Base-by-base conservation (phyloP, 2,797 vertebrate genomes). In the Enteromius radiatus region DNA sequence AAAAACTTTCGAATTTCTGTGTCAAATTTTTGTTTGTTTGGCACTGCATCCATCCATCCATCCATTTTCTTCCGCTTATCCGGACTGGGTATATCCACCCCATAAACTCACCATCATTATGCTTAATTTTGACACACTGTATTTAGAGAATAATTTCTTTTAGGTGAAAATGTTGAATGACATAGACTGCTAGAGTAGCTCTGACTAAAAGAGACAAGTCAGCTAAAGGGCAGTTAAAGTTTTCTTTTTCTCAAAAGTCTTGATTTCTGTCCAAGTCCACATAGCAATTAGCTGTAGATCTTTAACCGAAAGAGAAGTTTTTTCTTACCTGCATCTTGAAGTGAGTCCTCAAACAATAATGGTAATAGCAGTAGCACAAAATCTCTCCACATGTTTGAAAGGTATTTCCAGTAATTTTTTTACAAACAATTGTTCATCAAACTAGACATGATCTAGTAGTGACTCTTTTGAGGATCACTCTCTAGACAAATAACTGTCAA, bases 291-390 rank as follows among this genome's bases (percentile, higher is more conserved):
- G 21, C 49, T 23, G 47, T 74, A 56, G 7, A 74, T 15, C 21
- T 38, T 54, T 17, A 56, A 75, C 3, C 23, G n/a, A 56, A 26
- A 71, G 19, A 36, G 33, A 54, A 64, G 43, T 11, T 19, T 52
- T 56, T 19, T 61, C 85, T 87, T 87, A 91, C 90, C 76, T 65
- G 68, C 83, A 19, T 67, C 73, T 78, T 89, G 87, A 41, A 71
- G 49, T 6, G 85, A 80, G 56, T 79, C 75, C 36, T 79, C 6
- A 38, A 87, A 52, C 49, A 87, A 7, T 10, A 85, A 80, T 12
- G 23, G 28, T 64, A 82, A 49, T 33, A 87, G 28, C 17, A 88
- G 43, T 43, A 82, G 63, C 69, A 85, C 43, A 82, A 85, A 77
- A 49, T 78, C 10, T 86, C 76, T 87, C 67, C 38, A 80, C 89